Base-by-base conservation (phyloP, 2,888 invertebrate genomes). In the Anthophora plumipes region DNA sequence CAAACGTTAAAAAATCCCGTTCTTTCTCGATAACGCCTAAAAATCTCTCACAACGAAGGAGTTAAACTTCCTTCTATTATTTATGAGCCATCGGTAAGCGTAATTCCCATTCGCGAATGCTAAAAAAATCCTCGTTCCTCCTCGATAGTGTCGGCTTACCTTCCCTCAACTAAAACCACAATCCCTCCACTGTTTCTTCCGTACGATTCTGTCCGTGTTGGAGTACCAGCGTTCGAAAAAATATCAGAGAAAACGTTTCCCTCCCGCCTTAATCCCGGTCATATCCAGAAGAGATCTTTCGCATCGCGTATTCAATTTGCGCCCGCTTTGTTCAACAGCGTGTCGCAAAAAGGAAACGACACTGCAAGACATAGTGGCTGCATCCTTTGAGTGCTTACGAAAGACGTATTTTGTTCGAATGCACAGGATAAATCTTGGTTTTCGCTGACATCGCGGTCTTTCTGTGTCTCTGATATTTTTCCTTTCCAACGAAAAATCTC, bases 141-240 rank as follows among this genome's bases (percentile, higher is more conserved):
- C 22, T 31, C 9, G 17, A 46, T 48, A 48, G 41, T 14, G 20
- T 41, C 60, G 43, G 14, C 22, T 43, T 43, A 60, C 22, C 22
- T n/a, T 4, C 48, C 20, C 1, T 31, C 5, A 37, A 71, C 41
- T 31, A 31, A 61, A 52, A 17, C 61, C 25, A 20, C 41, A 22
- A 31, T 25, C 6, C 39, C 25, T 20, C 7, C n/a, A n/a, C 25
- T 7, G n/a, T 41, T 17, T 50, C 31, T 61, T 25, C n/a, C 25
- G 61, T 41, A 43, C 31, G 48, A 71, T 71, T 71, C 61, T n/a
- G 50, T 39, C 25, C 60, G 41, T 12, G 70, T 60, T n/a, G 17
- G 7, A 14, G 20, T 12, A 5, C 39, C 59, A 22, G 31, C 48
- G 39, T 37, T n/a, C 63, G 17, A 31, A 50, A 20, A 50, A 31